Base-by-base conservation (phyloP, 2,888 invertebrate species). In the Orgyia antiqua region DNA sequence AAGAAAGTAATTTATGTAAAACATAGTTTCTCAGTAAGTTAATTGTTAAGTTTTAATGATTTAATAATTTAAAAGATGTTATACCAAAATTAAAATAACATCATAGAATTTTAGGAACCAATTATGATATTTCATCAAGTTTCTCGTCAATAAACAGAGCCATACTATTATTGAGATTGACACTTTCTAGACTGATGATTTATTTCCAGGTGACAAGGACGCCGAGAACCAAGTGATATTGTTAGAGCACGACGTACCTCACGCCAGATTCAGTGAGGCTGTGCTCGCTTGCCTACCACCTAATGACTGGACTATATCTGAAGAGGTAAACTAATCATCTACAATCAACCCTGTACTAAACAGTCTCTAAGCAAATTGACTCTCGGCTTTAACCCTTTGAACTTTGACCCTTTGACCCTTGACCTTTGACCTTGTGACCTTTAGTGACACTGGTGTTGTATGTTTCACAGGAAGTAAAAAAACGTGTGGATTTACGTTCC, bases 151-250 rank as follows among this genome's bases (percentile, higher is more conserved):
- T n/a, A n/a, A n/a, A n/a, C n/a, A n/a, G n/a, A n/a, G n/a, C n/a
- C n/a, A n/a, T n/a, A n/a, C n/a, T n/a, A n/a, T n/a, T n/a, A n/a
- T n/a, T n/a, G n/a, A n/a, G n/a, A n/a, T n/a, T n/a, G n/a, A n/a
- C n/a, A n/a, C n/a, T n/a, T n/a, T n/a, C n/a, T n/a, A n/a, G n/a
- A n/a, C n/a, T n/a, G n/a, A n/a, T n/a, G n/a, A n/a, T n/a, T n/a
- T n/a, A n/a, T n/a, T n/a, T n/a, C n/a, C 37, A 86, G 99, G 99
- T 12, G 95, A 98, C 63, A 96, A 96, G 64, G 91, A 93, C 8
- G 97, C 99, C 0, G 99, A 99, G 79, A 99, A 99, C 68, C 98
- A 98, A 76, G 98, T 97, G 5, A 90, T 99, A 21, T 86, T 99
- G 1, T 70, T 99, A 38, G 99, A 99, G 62, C 98, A 99, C 67